Percentiles rank a stretch among this genome's conserved stretches.
These are phyloP conservation scores for Dioctria linearis DNA, from an alignment of 2,888 invertebrate species.

Conservation along the genomic window DNA sequence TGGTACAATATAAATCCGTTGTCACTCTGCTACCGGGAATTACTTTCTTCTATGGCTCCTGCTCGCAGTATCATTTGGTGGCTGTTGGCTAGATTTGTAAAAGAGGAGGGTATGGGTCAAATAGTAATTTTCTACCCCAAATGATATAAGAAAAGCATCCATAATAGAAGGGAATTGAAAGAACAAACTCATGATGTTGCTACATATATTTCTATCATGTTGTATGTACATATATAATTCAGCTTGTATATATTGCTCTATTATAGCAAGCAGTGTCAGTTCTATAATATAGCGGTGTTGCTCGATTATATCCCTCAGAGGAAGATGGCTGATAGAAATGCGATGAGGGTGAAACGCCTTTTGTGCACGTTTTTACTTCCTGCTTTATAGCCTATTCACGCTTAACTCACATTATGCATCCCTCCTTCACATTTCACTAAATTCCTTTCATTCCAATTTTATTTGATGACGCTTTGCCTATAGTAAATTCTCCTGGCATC, in stretches of 20 bases:
- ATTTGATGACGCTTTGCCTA: conserved; percentile 13
- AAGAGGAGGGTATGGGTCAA: not conserved
- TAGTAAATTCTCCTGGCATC: conserved; percentile 6
- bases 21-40: conserved; percentile 9
- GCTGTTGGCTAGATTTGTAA: not conserved
- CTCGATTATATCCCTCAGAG: conserved; percentile 6
- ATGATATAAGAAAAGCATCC: conserved; percentile 32
- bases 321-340: not conserved
- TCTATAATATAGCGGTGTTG: not conserved
- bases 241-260: not conserved
- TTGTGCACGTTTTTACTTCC: conserved; percentile 38
- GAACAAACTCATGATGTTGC: conserved; percentile 4
- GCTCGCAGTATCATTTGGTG: not conserved
- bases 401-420: conserved; percentile 15
- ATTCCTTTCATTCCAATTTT: conserved; percentile 34
- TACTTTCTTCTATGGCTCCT: not conserved
- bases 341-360: not conserved
- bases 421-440: conserved; percentile 18
- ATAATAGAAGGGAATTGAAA: conserved; percentile 6
- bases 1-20: conserved; percentile 30
- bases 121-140: conserved; percentile 24
- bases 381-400: conserved; percentile 34
- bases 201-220: not conserved
- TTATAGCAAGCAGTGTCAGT: not conserved
- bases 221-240: conserved; percentile 20